These are phyloP conservation scores for Chymomyza procnemis DNA, from an alignment of 2,888 invertebrate genomes.

Conservation along the genomic window DNA sequence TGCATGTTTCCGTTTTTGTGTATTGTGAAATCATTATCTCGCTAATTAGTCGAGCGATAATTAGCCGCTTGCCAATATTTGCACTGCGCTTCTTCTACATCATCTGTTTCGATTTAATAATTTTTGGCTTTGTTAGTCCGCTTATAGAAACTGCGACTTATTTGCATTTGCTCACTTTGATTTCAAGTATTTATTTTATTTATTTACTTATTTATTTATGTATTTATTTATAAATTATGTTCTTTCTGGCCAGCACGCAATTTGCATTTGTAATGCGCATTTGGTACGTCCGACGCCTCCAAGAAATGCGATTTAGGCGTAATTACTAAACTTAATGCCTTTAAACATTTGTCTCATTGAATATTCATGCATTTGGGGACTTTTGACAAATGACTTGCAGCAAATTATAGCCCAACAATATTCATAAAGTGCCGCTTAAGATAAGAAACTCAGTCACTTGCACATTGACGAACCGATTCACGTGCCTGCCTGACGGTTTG, in stretches of 20 bases:
- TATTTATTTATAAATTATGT: not conserved
- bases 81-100: slow-evolving; percentile 40
- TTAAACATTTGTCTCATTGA: slow-evolving; percentile 28
- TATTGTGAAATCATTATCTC: slow-evolving; percentile 50
- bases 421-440: not conserved
- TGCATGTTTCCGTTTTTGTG: slow-evolving; percentile 11
- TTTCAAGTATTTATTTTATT: not conserved
- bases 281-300: slow-evolving; percentile 29
- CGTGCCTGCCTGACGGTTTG: slow-evolving; percentile 3
- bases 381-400: slow-evolving; percentile 30
- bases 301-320: slow-evolving; percentile 39
- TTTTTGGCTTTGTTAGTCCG: not conserved
- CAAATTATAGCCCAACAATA: not conserved
- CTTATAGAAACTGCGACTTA: slow-evolving; percentile 44
- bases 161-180: slow-evolving; percentile 16
- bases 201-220: not conserved
- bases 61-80: slow-evolving; percentile 58
- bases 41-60: slow-evolving; percentile 61
- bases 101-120: not conserved
- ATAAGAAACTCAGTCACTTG: not conserved
- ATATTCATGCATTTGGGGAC: slow-evolving; percentile 17
- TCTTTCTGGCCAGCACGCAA: slow-evolving; percentile 41
- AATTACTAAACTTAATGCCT: slow-evolving; percentile 50
- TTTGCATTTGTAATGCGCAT: slow-evolving; percentile 52
- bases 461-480: slow-evolving; percentile 13